Percentiles rank a stretch among this genome's conserved stretches.
Evolutionary conservation across 2,797 vertebrate genomes (phyloP).

Genomic region (Enteromius fasciolatus): DNA sequence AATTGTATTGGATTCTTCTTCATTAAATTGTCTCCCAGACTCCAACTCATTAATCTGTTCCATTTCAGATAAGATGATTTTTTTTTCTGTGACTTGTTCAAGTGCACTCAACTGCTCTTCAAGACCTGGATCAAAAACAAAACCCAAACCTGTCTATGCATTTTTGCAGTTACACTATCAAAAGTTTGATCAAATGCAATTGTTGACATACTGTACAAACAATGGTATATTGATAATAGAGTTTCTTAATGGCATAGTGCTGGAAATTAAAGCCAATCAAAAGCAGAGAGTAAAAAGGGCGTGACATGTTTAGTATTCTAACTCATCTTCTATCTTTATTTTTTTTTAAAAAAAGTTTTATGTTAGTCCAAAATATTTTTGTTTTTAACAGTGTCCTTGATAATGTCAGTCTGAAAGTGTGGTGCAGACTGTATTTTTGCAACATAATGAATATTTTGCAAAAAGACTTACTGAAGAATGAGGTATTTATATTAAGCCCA

Average conservation of each 20-base stretch:
- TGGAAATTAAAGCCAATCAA: background rate
- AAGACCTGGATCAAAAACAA: constrained; percentile 8
- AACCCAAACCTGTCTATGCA: background rate
- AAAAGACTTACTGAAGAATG: background rate
- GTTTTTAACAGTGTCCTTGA: background rate
- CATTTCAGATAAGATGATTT: constrained; percentile 58
- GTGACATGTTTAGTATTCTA: background rate
- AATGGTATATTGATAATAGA: background rate
- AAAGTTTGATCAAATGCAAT: background rate
- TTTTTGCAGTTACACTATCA: background rate
- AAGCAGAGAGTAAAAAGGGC: background rate
- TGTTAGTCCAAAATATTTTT: background rate
- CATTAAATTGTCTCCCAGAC: constrained; percentile 54
- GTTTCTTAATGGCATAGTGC: background rate
- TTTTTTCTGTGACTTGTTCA: constrained; percentile 24
- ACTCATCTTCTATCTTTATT: background rate
- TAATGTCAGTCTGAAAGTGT: background rate
- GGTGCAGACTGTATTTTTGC: background rate
- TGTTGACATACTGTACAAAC: background rate
- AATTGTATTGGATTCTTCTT: constrained; percentile 60
- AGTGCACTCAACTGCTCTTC: constrained; percentile 21
- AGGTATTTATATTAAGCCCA: background rate
- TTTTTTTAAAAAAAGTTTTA: background rate
- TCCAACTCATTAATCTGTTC: constrained; percentile 61
- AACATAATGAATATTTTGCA: background rate